These are phyloP conservation scores for Ianthella basta DNA, from an alignment of 37 sponge, comb jelly and placozoan genomes.

Conservation along the genomic window DNA sequence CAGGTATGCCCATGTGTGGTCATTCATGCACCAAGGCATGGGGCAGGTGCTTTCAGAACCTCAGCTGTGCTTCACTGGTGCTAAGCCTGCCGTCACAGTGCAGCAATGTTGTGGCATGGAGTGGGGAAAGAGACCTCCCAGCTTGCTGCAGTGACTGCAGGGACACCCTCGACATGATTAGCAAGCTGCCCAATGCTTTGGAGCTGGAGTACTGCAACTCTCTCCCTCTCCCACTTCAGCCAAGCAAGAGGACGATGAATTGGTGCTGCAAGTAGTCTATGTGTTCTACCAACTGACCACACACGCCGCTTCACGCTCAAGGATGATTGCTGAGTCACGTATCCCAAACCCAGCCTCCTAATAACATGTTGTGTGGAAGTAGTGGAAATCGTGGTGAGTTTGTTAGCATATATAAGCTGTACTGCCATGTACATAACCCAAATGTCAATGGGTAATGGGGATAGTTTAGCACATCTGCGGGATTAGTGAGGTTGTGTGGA, in stretches of 20 bases:
- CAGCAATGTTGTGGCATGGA: background rate
- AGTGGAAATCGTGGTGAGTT: too few species aligned
- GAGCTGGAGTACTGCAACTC: background rate
- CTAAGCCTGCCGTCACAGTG: background rate
- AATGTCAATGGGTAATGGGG: too few species aligned
- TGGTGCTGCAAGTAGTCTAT: conserved; percentile 85
- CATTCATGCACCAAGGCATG: background rate
- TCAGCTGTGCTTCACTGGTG: background rate
- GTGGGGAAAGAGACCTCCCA: background rate
- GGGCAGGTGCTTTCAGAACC: background rate
- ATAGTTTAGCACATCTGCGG: too few species aligned
- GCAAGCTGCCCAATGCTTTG: background rate
- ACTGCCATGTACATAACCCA: too few species aligned
- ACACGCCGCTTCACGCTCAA: conserved; percentile 66
- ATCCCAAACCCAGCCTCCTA: conserved; percentile 27
- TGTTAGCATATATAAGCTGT: too few species aligned
- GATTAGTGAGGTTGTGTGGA: too few species aligned
- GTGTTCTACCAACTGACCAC: conserved; percentile 80
- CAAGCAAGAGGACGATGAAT: conserved; percentile 91
- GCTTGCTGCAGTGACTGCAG: background rate
- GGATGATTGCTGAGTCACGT: conserved; percentile 65
- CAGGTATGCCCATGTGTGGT: background rate
- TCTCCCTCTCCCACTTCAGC: conserved; percentile 41
- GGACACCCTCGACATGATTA: background rate
- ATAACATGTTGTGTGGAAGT: background rate